Evolutionary conservation across 1,140 invertebrate genomes (phyloP).

Genomic region (Gryon sp.): DNA sequence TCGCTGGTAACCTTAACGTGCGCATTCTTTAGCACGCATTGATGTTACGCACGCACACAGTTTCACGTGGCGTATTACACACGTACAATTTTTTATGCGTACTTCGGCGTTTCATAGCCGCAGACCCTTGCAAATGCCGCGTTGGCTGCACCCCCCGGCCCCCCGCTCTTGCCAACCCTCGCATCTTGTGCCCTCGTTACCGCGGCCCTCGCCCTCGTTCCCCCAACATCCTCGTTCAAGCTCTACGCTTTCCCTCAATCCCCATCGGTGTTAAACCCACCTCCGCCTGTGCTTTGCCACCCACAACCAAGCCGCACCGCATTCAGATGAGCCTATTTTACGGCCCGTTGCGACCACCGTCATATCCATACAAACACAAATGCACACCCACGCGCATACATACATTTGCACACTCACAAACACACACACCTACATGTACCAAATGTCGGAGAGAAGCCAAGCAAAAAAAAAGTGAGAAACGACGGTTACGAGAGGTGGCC

Average conservation of each 20-base stretch:
- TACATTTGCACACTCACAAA: slow-evolving; percentile 10
- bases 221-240: slow-evolving; percentile 30
- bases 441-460: slow-evolving; percentile 3
- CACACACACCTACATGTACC: slow-evolving; percentile 10
- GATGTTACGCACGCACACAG: slow-evolving; percentile 3
- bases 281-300: not conserved
- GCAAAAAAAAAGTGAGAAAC: slow-evolving; percentile 36
- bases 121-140: slow-evolving; percentile 49
- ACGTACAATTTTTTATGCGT: slow-evolving; percentile 40
- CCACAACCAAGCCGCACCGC: slow-evolving; percentile 60
- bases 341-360: slow-evolving; percentile 67
- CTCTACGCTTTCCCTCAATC: slow-evolving; percentile 53
- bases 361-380: slow-evolving; percentile 47
- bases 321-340: slow-evolving; percentile 74
- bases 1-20: slow-evolving; percentile 3
- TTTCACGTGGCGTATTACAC: not conserved
- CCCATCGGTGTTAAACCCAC: slow-evolving; percentile 50
- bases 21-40: slow-evolving; percentile 9
- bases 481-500: slow-evolving; percentile 11
- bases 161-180: slow-evolving; percentile 42
- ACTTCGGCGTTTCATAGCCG: slow-evolving; percentile 50
- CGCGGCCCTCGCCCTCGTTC: slow-evolving; percentile 18
- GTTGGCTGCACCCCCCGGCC: slow-evolving; percentile 33
- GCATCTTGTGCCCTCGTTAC: slow-evolving; percentile 59
- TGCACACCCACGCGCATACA: slow-evolving; percentile 9